Conservation (phyloP, 1,140 invertebrate species). For the Adelges cooleyi region DNA sequence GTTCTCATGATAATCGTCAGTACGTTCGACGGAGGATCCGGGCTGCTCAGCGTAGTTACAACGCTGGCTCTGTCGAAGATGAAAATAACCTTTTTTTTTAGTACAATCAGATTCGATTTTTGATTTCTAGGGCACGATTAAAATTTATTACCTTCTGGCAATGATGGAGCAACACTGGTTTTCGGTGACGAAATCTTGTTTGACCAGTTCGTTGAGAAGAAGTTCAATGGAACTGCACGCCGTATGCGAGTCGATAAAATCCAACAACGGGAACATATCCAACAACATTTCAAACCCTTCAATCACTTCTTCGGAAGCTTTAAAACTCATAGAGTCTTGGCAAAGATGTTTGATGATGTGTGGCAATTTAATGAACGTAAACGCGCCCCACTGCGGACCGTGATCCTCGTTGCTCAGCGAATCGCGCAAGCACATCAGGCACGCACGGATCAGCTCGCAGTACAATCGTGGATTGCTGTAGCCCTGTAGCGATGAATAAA, state of each 20-base stretch:
- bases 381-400: constrained; percentile 84
- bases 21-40: constrained; percentile 38
- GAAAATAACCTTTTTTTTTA: not conserved
- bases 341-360: constrained; percentile 61
- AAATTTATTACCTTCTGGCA: constrained; percentile 48
- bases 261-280: constrained; percentile 67
- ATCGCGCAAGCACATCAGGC: constrained; percentile 76
- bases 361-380: constrained; percentile 82
- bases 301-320: constrained; percentile 56
- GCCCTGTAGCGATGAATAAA: constrained; percentile 34
- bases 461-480: constrained; percentile 48
- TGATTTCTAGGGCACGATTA: not conserved
- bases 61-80: constrained; percentile 9
- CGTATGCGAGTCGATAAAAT: constrained; percentile 77
- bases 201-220: constrained; percentile 67
- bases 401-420: constrained; percentile 54
- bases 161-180: constrained; percentile 59
- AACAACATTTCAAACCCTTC: constrained; percentile 71
- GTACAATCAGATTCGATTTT: not conserved
- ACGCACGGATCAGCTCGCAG: constrained; percentile 77
- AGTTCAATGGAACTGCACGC: constrained; percentile 77
- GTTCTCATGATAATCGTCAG: constrained; percentile 71
- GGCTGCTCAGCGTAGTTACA: constrained; percentile 16
- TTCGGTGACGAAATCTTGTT: constrained; percentile 67
- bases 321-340: constrained; percentile 30